Percentiles rank a stretch among this genome's conserved stretches.
Conservation (phyloP, 2,113 vertebrate species). For the Tor tambroides region DNA sequence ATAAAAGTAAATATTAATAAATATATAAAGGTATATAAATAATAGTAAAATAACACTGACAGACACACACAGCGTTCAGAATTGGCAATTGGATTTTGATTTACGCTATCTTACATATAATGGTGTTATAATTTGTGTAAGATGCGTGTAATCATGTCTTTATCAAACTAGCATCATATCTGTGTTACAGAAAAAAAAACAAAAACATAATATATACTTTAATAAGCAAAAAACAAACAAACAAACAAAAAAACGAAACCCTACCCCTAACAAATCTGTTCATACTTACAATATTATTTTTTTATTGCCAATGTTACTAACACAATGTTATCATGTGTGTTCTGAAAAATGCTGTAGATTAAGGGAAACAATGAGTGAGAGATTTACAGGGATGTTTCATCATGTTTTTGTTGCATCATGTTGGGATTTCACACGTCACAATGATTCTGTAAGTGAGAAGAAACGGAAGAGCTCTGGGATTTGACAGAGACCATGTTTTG, state of each 20-base stretch:
- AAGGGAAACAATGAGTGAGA: background rate
- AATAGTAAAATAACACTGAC: background rate
- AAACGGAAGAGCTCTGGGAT: conserved; percentile 8
- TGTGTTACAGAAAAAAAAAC: background rate
- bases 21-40: too few species aligned
- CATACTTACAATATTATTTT: background rate
- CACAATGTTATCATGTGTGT: background rate
- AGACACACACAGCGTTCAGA: background rate
- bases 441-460: conserved; percentile 15
- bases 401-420: conserved; percentile 32
- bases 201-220: background rate
- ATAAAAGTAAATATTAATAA: too few species aligned
- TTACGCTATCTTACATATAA: background rate
- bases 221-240: background rate
- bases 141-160: background rate
- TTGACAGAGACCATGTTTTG: background rate
- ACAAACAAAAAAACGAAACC: too few species aligned
- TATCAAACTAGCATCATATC: background rate
- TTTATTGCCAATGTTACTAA: background rate
- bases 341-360: background rate
- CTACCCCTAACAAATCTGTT: too few species aligned
- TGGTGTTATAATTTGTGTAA: background rate
- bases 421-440: conserved; percentile 26
- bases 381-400: conserved; percentile 39
- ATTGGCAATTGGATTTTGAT: background rate